These are phyloP conservation scores for Nemapogon koenigi DNA, from an alignment of 2,888 invertebrate species.

Conservation along the genomic window DNA sequence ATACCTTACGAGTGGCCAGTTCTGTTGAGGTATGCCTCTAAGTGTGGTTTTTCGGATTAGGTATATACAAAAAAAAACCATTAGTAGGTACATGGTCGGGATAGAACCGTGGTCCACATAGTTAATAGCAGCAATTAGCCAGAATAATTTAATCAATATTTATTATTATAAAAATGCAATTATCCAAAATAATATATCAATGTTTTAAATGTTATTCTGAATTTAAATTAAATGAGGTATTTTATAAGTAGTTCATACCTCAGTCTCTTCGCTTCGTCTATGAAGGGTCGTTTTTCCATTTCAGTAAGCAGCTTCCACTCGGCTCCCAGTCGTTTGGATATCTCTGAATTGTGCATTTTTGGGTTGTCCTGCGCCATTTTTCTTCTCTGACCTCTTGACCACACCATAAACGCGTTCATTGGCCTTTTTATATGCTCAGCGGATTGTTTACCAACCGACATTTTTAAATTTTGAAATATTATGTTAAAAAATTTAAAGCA, in stretches of 20 bases:
- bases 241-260: constrained; percentile 61
- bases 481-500: constrained; percentile 7
- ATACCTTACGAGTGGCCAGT: no score
- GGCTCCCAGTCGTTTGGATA: constrained; percentile 83
- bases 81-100: no score
- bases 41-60: no score
- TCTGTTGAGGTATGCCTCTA: no score
- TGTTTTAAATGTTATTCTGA: neutral
- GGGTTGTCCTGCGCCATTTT: constrained; percentile 95
- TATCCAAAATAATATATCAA: neutral
- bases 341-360: constrained; percentile 94
- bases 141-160: no score
- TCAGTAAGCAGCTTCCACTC: constrained; percentile 90
- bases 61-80: no score
- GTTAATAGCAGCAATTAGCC: no score
- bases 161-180: no score
- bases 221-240: neutral
- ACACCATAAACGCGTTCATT: constrained; percentile 96
- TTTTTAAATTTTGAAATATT: constrained; percentile 18
- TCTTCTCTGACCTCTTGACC: constrained; percentile 86
- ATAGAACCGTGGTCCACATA: no score
- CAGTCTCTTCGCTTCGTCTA: constrained; percentile 88
- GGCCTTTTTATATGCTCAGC: constrained; percentile 89
- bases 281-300: constrained; percentile 86
- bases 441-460: constrained; percentile 51